phyloP scores from a whole-genome alignment of 2,888 invertebrate species.

The Liodrosophila aerea region DNA sequence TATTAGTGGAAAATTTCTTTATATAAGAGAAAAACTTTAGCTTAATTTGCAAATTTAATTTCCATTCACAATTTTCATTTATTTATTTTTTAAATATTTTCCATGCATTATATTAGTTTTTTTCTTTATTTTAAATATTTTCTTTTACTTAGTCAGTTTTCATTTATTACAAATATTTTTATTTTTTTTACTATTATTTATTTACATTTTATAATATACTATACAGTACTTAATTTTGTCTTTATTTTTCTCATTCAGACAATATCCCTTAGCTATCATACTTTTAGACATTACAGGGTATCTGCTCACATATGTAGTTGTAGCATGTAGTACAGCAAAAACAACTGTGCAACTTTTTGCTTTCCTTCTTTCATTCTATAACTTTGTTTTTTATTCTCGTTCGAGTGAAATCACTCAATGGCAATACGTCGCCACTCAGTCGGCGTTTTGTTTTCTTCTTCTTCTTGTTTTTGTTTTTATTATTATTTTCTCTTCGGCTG shows the following conservation, averaged over 20 bases:
- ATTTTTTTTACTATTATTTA: background rate
- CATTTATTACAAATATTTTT: background rate
- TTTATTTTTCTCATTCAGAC: too few relatives aligned
- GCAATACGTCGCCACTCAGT: constrained; percentile 71
- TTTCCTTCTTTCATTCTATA: too few relatives aligned
- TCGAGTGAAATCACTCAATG: constrained; percentile 58
- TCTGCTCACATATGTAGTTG: constrained; percentile 4
- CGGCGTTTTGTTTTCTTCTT: constrained; percentile 52
- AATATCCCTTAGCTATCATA: too few relatives aligned
- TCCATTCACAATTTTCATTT: too few relatives aligned
- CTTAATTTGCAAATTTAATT: too few relatives aligned
- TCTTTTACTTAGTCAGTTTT: background rate
- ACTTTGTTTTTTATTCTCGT: too few relatives aligned
- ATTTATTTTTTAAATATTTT: too few relatives aligned
- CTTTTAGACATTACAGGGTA: constrained; percentile 34
- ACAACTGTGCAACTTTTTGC: constrained; percentile 7
- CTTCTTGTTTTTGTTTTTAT: constrained; percentile 26
- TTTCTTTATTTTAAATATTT: background rate
- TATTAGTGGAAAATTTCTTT: too few relatives aligned
- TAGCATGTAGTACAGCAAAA: constrained; percentile 17
- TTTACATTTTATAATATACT: background rate
- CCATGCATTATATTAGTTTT: background rate
- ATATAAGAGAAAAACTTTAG: too few relatives aligned
- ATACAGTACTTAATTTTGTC: background rate
- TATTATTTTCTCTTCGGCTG: constrained; percentile 29